Conservation (phyloP, 2,113 vertebrate genomes). For the Hyperoodon ampullatus region DNA sequence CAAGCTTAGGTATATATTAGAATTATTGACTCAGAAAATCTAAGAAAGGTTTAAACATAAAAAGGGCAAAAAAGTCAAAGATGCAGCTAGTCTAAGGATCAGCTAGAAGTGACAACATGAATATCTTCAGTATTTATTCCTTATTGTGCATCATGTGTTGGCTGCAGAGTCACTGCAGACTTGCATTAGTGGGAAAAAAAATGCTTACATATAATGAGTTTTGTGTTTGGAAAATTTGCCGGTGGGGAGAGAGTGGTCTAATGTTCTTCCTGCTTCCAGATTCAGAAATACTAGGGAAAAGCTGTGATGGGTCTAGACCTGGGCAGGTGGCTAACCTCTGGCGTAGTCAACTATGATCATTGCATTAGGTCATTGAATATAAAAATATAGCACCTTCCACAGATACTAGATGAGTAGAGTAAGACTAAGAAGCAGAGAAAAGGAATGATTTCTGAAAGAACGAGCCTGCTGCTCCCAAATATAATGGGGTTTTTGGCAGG, state of each 20-base stretch:
- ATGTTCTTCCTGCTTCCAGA: neutral
- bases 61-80: neutral
- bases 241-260: neutral
- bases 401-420: neutral
- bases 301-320: neutral
- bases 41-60: neutral
- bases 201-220: neutral
- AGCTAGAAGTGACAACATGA: neutral
- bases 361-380: neutral
- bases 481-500: neutral
- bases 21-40: slow-evolving; percentile 8
- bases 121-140: neutral
- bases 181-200: neutral
- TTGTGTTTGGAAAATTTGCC: neutral
- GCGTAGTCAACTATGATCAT: neutral
- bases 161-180: neutral
- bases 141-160: neutral
- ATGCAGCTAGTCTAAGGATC: neutral
- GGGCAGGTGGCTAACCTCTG: neutral
- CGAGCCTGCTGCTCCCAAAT: neutral
- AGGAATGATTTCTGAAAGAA: neutral
- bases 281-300: neutral
- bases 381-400: neutral
- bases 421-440: neutral
- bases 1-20: neutral